These are phyloP conservation scores for Trematocara nigrifrons DNA, from an alignment of 2,113 vertebrate genomes.

Conservation along the genomic window DNA sequence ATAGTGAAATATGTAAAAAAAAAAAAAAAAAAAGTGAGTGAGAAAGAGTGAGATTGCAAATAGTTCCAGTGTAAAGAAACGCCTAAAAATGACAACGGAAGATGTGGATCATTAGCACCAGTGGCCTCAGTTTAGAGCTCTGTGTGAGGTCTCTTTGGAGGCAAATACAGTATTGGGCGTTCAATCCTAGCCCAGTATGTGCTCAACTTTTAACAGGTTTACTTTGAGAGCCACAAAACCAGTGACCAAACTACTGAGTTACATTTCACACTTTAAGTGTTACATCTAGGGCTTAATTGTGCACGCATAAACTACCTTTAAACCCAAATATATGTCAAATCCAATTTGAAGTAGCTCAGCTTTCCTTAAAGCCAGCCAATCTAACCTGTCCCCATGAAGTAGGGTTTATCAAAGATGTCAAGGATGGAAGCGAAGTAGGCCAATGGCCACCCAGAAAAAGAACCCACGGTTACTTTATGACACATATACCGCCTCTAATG, in stretches of 20 bases:
- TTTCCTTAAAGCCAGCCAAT: not conserved
- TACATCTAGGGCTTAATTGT: not conserved
- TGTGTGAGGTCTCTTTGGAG: conserved; percentile 6
- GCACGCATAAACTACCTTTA: not conserved
- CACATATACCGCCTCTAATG: conserved; percentile 61
- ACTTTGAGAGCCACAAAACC: not conserved
- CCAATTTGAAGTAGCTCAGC: not conserved
- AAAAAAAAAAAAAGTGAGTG: not conserved
- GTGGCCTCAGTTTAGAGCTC: not conserved
- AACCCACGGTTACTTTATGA: conserved; percentile 42
- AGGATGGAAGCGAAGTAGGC: conserved; percentile 63
- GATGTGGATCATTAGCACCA: not conserved
- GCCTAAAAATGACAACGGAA: not conserved
- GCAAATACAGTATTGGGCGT: not conserved
- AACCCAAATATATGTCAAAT: not conserved
- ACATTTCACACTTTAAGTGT: not conserved
- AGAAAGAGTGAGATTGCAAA: not conserved
- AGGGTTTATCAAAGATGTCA: conserved; percentile 31
- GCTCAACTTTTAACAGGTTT: not conserved
- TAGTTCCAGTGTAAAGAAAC: not conserved
- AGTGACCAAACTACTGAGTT: not conserved
- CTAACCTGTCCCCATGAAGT: conserved; percentile 16
- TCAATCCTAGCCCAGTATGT: not conserved
- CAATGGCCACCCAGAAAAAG: conserved; percentile 60
- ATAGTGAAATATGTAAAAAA: not conserved